Percentiles rank a stretch among this genome's conserved stretches.
phyloP scores from a whole-genome alignment of 2,113 vertebrate genomes.

The Calidris pygmaea region DNA sequence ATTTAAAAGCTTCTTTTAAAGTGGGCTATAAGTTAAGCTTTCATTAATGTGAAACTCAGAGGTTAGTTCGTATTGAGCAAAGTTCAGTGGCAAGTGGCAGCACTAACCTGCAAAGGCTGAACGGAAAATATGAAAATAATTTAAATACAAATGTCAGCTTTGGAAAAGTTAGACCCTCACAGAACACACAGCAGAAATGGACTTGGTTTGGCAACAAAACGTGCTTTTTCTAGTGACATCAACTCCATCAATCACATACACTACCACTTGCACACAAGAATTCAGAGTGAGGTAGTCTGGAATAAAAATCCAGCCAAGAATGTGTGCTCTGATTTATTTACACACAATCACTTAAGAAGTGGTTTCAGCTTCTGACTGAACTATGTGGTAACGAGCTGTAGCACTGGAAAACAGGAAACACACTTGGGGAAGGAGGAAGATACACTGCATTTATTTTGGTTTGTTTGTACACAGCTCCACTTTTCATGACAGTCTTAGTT shows the following conservation, averaged over 20 bases:
- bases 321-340: not conserved
- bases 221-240: not conserved
- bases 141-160: not conserved
- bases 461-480: not conserved
- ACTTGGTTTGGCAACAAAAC: not conserved
- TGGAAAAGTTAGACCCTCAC: not conserved
- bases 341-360: not conserved
- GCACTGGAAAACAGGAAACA: constrained; percentile 34
- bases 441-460: not conserved
- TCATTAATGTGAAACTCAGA: not conserved
- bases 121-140: not conserved
- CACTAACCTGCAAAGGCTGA: not conserved
- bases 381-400: not conserved
- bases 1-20: not conserved
- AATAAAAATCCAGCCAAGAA: constrained; percentile 24
- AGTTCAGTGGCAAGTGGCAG: not conserved
- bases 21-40: not conserved
- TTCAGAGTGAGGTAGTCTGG: not conserved
- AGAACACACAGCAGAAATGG: not conserved
- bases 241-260: not conserved
- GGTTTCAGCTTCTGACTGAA: not conserved
- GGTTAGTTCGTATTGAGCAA: not conserved
- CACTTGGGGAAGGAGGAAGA: not conserved
- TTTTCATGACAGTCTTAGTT: not conserved
- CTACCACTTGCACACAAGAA: not conserved